Conservation (phyloP, 2,113 vertebrate species). For the Hiodon alosoides region DNA sequence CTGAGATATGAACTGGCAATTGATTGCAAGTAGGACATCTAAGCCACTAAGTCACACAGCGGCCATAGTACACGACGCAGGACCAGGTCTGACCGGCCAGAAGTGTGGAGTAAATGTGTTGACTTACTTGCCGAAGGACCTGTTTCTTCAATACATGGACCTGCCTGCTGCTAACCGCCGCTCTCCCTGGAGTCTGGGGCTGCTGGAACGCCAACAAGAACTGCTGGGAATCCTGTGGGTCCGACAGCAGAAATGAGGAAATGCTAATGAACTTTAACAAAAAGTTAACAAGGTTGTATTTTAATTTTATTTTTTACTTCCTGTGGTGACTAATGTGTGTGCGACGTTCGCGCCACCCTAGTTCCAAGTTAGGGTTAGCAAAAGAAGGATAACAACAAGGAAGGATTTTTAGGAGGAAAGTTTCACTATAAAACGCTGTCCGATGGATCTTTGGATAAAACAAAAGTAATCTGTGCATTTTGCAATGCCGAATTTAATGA, state of each 20-base stretch:
- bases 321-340: no score
- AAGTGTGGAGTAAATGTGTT: neutral
- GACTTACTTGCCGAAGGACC: slow-evolving; percentile 55
- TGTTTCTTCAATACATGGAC: slow-evolving; percentile 53
- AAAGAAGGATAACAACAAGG: no score
- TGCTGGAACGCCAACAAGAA: slow-evolving; percentile 46
- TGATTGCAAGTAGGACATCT: no score
- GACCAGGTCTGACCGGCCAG: neutral
- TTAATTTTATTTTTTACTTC: no score
- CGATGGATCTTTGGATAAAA: slow-evolving; percentile 14
- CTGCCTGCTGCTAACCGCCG: slow-evolving; percentile 43
- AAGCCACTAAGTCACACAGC: no score
- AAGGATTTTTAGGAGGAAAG: neutral
- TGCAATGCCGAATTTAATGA: slow-evolving; percentile 18
- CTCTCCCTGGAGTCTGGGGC: slow-evolving; percentile 36
- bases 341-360: no score
- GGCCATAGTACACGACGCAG: no score
- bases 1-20: no score
- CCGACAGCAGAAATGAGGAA: neutral
- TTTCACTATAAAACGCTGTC: slow-evolving; percentile 8
- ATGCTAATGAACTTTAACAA: neutral
- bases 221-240: slow-evolving; percentile 53
- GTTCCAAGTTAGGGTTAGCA: no score
- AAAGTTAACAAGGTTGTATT: no score
- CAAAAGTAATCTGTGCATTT: slow-evolving; percentile 20